Evolutionary conservation across 2,888 invertebrate genomes (phyloP).

Genomic region (Nemotelus nigrinus): DNA sequence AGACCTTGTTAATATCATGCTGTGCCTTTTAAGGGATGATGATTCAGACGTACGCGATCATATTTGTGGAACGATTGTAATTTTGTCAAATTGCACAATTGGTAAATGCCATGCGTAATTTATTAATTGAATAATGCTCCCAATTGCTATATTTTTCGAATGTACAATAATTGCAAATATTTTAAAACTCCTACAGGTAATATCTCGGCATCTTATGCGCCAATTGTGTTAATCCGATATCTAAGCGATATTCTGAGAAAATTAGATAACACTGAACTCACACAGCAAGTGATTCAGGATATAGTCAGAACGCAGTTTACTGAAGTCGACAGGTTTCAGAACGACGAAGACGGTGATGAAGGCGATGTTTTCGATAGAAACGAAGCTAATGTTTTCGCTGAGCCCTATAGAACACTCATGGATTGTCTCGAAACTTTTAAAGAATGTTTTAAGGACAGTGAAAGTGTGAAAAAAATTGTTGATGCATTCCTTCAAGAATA

Average conservation of each 20-base stretch:
- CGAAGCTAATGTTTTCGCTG: constrained; percentile 61
- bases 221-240: constrained; percentile 3
- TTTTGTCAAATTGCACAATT: background rate
- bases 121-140: background rate
- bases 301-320: background rate
- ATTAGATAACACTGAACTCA: background rate
- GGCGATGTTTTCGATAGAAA: constrained; percentile 60
- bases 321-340: background rate
- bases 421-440: constrained; percentile 45
- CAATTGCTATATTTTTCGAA: too few species aligned
- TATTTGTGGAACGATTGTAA: constrained; percentile 55
- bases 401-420: constrained; percentile 57
- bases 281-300: background rate
- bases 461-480: background rate
- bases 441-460: constrained; percentile 5
- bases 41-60: constrained; percentile 58
- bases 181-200: background rate
- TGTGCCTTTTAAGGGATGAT: constrained; percentile 60
- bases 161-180: too few species aligned
- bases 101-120: constrained; percentile 1
- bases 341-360: constrained; percentile 7
- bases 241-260: background rate
- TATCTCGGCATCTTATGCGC: constrained; percentile 21
- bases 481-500: background rate
- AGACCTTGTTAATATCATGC: constrained; percentile 55